Evolutionary conservation across 2,888 invertebrate genomes (phyloP).

Genomic region (Lathronympha strigana): DNA sequence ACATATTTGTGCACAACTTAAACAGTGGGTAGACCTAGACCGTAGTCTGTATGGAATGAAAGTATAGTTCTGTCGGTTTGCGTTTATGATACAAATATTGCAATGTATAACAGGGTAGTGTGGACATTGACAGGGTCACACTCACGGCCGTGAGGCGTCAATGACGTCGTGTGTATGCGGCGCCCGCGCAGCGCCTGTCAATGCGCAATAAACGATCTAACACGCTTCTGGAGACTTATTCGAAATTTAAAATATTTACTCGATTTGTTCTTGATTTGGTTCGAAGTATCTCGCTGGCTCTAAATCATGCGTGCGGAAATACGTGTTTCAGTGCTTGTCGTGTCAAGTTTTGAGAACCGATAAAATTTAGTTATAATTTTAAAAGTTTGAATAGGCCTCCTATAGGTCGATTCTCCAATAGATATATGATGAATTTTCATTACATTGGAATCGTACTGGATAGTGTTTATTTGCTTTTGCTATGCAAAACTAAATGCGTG

Average conservation of each 20-base stretch:
- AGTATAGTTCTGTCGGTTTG: constrained; percentile 13
- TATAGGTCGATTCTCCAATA: not conserved
- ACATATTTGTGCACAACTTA: not conserved
- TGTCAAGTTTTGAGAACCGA: too few relatives aligned
- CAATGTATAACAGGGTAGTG: constrained; percentile 51
- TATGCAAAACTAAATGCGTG: not conserved
- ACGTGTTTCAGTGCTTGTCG: too few relatives aligned
- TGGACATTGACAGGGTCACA: constrained; percentile 45
- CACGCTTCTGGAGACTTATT: not conserved
- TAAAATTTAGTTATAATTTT: not conserved
- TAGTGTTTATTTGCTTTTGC: not conserved
- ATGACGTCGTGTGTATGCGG: constrained; percentile 75
- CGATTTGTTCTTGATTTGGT: not conserved
- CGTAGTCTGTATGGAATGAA: not conserved
- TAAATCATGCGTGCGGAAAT: not conserved
- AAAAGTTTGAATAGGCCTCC: not conserved
- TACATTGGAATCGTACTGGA: not conserved
- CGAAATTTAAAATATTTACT: not conserved
- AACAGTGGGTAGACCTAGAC: too few relatives aligned
- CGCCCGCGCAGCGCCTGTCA: constrained; percentile 57
- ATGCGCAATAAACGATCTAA: constrained; percentile 66
- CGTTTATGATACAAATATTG: constrained; percentile 19
- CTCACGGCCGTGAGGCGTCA: constrained; percentile 49
- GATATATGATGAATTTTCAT: not conserved
- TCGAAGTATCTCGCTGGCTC: not conserved